phyloP scores from a whole-genome alignment of 2,888 invertebrate species.

The Epistrophella euchroma region DNA sequence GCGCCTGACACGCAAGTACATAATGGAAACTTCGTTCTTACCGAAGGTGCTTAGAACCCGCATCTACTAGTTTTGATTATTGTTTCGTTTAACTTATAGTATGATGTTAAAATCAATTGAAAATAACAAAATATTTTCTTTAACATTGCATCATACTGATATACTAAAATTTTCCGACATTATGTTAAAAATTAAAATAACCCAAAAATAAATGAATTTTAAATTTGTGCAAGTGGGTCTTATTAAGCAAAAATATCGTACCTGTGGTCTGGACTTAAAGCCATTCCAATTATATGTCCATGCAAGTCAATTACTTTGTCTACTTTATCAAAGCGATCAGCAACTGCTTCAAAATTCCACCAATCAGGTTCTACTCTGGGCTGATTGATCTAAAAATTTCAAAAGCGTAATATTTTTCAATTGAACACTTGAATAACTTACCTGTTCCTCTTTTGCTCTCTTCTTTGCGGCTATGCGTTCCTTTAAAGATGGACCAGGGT shows the following conservation, averaged over 20 bases:
- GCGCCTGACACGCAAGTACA: too few relatives aligned
- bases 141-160: too few relatives aligned
- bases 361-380: conserved; percentile 87
- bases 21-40: too few relatives aligned
- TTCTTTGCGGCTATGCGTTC: conserved; percentile 87
- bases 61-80: too few relatives aligned
- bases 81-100: too few relatives aligned
- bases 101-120: too few relatives aligned
- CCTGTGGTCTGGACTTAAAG: conserved; percentile 92
- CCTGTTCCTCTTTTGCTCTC: conserved; percentile 84
- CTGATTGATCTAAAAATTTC: conserved; percentile 78
- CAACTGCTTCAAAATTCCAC: conserved; percentile 88
- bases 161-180: too few relatives aligned
- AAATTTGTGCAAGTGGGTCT: too few relatives aligned
- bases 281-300: conserved; percentile 95
- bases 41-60: too few relatives aligned
- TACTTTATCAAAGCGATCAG: conserved; percentile 89
- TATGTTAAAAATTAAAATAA: too few relatives aligned
- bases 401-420: conserved; percentile 2
- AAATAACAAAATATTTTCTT: too few relatives aligned
- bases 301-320: conserved; percentile 93
- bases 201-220: too few relatives aligned
- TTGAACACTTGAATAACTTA: conserved; percentile 1
- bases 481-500: conserved; percentile 88
- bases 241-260: conserved; percentile 38